A percentile compares a stretch with the other conserved stretches of the same genome.
These are phyloP conservation scores for Anarrhichthys ocellatus DNA, from an alignment of 2,113 vertebrate genomes.

Conservation along the genomic window DNA sequence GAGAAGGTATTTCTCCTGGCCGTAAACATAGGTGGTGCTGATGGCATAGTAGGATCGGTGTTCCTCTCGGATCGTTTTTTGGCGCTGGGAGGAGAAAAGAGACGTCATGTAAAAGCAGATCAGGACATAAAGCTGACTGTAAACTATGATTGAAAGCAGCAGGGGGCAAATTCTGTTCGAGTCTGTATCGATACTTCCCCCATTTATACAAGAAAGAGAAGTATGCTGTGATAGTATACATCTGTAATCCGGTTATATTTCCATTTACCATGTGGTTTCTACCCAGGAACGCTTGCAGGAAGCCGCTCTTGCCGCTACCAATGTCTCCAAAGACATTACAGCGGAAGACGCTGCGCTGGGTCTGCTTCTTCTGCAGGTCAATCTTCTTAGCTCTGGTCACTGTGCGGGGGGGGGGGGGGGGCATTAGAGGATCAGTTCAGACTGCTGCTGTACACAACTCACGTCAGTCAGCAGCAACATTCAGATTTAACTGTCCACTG, in stretches of 20 bases:
- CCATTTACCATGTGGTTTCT: slow-evolving; percentile 89
- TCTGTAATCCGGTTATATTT: neutral
- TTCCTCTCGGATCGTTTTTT: slow-evolving; percentile 87
- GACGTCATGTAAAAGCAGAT: neutral
- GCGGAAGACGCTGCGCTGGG: slow-evolving; percentile 95
- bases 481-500: neutral
- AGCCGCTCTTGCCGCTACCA: slow-evolving; percentile 92
- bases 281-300: slow-evolving; percentile 94
- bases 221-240: neutral
- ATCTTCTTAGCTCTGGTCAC: slow-evolving; percentile 98
- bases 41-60: slow-evolving; percentile 96
- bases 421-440: slow-evolving; percentile 56
- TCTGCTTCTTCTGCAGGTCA: slow-evolving; percentile 97
- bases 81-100: slow-evolving; percentile 64
- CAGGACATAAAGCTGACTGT: neutral
- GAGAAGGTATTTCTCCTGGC: slow-evolving; percentile 97
- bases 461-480: slow-evolving; percentile 9
- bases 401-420: slow-evolving; percentile 57
- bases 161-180: neutral
- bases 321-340: slow-evolving; percentile 94
- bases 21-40: slow-evolving; percentile 95
- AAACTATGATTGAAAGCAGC: slow-evolving; percentile 3
- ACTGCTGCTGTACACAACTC: slow-evolving; percentile 14
- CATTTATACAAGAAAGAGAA: neutral
- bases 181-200: neutral